Percentiles rank a stretch among this genome's conserved stretches.
Conservation (phyloP, 2,113 vertebrate species). For the Centropus unirufus region DNA sequence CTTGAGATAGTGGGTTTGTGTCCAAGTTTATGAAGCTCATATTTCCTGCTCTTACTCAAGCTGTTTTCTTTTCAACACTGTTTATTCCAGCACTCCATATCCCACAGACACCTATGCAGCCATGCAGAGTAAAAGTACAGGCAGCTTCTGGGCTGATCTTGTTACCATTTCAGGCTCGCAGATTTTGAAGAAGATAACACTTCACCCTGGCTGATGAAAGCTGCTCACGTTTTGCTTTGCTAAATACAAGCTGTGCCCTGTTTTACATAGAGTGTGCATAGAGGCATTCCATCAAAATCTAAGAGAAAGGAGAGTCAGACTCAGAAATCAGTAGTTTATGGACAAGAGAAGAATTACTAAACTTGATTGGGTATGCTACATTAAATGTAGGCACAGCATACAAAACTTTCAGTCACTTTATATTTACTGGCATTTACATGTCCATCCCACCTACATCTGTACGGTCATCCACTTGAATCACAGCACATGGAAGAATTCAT, state of each 20-base stretch:
- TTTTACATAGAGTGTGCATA: neutral
- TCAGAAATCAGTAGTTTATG: neutral
- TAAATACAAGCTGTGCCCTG: neutral
- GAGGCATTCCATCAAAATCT: neutral
- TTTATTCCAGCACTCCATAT: neutral
- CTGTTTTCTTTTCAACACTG: neutral
- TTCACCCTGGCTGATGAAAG: neutral
- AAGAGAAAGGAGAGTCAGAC: neutral
- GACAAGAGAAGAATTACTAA: slow-evolving; percentile 30
- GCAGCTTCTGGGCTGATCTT: neutral
- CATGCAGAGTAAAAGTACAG: neutral
- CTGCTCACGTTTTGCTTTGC: neutral
- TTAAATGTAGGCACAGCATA: slow-evolving; percentile 20
- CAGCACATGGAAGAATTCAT: slow-evolving; percentile 20
- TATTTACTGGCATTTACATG: slow-evolving; percentile 19
- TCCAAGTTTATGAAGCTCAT: neutral
- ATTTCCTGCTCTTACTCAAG: neutral
- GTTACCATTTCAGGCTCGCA: neutral
- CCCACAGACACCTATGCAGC: neutral
- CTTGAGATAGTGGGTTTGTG: neutral
- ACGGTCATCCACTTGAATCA: neutral
- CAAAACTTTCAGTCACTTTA: slow-evolving; percentile 1
- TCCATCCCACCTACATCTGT: slow-evolving; percentile 5
- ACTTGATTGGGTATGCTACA: slow-evolving; percentile 7
- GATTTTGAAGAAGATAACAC: neutral